phyloP scores from a whole-genome alignment of 2,888 invertebrate genomes.

The Beris chalybata region DNA sequence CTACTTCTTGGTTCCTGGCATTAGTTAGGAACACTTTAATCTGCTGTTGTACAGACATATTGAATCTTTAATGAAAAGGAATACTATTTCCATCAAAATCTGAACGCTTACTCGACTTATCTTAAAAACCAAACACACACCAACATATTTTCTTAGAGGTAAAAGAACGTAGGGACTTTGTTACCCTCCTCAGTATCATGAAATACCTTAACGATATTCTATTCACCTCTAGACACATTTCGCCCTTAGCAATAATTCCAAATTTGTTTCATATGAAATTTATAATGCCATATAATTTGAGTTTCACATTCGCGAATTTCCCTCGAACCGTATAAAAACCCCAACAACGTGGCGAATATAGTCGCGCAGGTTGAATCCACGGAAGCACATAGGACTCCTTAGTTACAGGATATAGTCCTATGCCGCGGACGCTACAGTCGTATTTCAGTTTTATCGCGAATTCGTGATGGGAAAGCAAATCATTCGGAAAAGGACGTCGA shows the following conservation, averaged over 20 bases:
- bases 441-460: slow-evolving; percentile 31
- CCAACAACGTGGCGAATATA: background rate
- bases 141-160: too few relatives aligned
- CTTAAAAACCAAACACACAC: too few relatives aligned
- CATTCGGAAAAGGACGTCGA: slow-evolving; percentile 3
- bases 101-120: too few relatives aligned
- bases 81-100: too few relatives aligned
- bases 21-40: too few relatives aligned
- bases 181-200: too few relatives aligned
- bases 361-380: background rate
- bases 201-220: too few relatives aligned
- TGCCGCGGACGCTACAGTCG: slow-evolving; percentile 17
- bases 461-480: slow-evolving; percentile 26
- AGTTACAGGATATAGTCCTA: background rate
- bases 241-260: slow-evolving; percentile 17
- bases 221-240: too few relatives aligned
- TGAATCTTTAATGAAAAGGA: too few relatives aligned
- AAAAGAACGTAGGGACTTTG: too few relatives aligned
- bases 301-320: background rate
- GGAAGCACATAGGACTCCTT: background rate
- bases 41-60: too few relatives aligned
- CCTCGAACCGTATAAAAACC: background rate
- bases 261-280: slow-evolving; percentile 26
- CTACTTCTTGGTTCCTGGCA: too few relatives aligned
- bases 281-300: slow-evolving; percentile 5